Base-by-base conservation (phyloP, 2,888 invertebrate species). In the Charanyca ferruginea region DNA sequence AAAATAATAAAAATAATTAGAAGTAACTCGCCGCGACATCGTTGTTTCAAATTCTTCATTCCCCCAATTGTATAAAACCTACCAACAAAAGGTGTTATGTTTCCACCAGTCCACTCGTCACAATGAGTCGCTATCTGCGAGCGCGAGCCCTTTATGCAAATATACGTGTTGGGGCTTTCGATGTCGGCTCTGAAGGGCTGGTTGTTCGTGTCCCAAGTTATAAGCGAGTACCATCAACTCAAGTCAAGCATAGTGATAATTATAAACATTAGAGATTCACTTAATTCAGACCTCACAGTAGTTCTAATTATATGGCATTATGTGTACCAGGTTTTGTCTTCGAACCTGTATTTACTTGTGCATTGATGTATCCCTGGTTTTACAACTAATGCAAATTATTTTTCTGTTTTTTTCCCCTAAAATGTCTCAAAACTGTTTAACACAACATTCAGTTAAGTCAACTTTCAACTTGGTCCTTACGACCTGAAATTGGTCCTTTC, bases 101-200 rank as follows among this genome's bases (percentile, higher is more conserved):
- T 25, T 28, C 20, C 18, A 42, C 23, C 42, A 32, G 22, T 41
- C 42, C 38, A 52, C 42, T 54, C 32, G 25, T 57, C 52, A 48
- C 58, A 55, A 60, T 66, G 54, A 64, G 63, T 53, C 64, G 18
- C 52, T 55, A 48, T 77, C 61, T 64, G 42, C 20, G 28, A 53
- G 20, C n/a, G 7, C 23, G 73, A 32, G 38, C 61, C 48, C 48
- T 78, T 68, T 77, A 80, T 80, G 78, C 57, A 77, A 73, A 78
- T 77, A 42, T 77, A 51, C 38, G 51, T 47, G 53, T 49, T 45
- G 18, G 18, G 47, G n/a, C 55, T 49, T 13, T 16, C 47, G 18
- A 35, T 20, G 13, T n/a, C 7, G 20, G 22, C 18, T 38, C 41
- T 16, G 22, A 3, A 16, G 9, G 28, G 41, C 18, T 28, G 18